Evolutionary conservation across 30 jellyfish, hydroid and myxozoan species (phyloP), one percentile per base, ranked within the genome.

Genomic region (Rhopilema esculentum): DNA sequence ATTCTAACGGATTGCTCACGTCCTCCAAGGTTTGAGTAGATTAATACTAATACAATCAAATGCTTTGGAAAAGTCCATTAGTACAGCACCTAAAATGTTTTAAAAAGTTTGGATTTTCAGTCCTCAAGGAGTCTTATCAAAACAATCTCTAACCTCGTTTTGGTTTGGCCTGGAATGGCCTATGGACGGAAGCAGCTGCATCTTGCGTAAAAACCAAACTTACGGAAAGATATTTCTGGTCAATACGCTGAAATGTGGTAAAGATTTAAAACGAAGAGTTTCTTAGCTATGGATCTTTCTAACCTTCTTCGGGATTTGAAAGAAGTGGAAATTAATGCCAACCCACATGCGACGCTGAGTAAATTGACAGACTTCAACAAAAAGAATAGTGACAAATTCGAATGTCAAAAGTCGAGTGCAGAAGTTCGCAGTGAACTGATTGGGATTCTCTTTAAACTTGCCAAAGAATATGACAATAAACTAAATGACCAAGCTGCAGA

Each of bases 1-100:
- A 72, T 84, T 32, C 88, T 25, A 20, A 77, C 67, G 29, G 77
- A 71, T 49, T 84, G 93, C 21, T 69, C 51, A 30, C 87, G 74
- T 49, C 33, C 20, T 77, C 61, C 61, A 0, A 77, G 64, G 33
- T 77, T 51, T n/a, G 86, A n/a, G n/a, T n/a, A n/a, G n/a, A n/a
- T n/a, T n/a, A n/a, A n/a, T n/a, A n/a, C n/a, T n/a, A n/a, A n/a
- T n/a, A n/a, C n/a, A n/a, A n/a, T n/a, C n/a, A n/a, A n/a, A n/a
- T n/a, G n/a, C n/a, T n/a, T n/a, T n/a, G n/a, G n/a, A n/a, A n/a
- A n/a, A n/a, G n/a, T n/a, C n/a, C n/a, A n/a, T n/a, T n/a, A n/a
- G n/a, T n/a, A n/a, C n/a, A n/a, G n/a, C n/a, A n/a, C n/a, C n/a
- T n/a, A n/a, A n/a, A n/a, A n/a, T n/a, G n/a, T n/a, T n/a, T n/a